A percentile compares a stretch with the other conserved stretches of the same genome.
Conservation (phyloP, 2,888 invertebrate genomes). For the Ornithoptera priamus region DNA sequence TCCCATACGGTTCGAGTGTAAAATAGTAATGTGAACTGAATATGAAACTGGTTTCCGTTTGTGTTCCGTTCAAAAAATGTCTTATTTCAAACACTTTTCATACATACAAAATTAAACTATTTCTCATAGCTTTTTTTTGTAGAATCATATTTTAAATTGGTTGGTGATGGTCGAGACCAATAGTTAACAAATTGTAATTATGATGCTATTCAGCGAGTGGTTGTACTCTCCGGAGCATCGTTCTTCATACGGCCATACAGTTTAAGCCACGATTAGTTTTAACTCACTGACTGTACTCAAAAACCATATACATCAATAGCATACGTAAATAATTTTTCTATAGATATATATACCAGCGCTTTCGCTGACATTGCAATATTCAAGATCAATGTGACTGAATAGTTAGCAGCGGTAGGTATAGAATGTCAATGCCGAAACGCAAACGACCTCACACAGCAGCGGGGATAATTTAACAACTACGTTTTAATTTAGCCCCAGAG, state of each 20-base stretch:
- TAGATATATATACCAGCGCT: neutral
- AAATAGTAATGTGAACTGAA: neutral
- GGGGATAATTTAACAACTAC: conserved; percentile 28
- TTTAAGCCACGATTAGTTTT: too few relatives aligned
- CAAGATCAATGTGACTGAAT: conserved; percentile 45
- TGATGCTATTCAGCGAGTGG: neutral
- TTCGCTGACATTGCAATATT: neutral
- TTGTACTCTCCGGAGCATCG: neutral
- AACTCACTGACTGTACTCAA: too few relatives aligned
- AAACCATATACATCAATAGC: too few relatives aligned
- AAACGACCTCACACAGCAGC: conserved; percentile 41
- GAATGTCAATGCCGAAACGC: conserved; percentile 44
- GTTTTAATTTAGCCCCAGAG: conserved; percentile 27
- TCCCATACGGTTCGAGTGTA: neutral
- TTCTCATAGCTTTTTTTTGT: neutral
- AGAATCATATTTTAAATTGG: neutral
- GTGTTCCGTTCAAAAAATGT: conserved; percentile 19
- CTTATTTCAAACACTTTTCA: conserved; percentile 3
- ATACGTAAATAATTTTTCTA: neutral
- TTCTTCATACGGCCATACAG: too few relatives aligned
- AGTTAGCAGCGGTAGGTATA: conserved; percentile 25
- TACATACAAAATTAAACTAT: neutral
- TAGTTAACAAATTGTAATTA: neutral
- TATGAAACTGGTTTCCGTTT: conserved; percentile 9
- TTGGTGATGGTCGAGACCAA: neutral